Base-by-base conservation (phyloP, 2,888 invertebrate species). In the Nesidiocoris tenuis region DNA sequence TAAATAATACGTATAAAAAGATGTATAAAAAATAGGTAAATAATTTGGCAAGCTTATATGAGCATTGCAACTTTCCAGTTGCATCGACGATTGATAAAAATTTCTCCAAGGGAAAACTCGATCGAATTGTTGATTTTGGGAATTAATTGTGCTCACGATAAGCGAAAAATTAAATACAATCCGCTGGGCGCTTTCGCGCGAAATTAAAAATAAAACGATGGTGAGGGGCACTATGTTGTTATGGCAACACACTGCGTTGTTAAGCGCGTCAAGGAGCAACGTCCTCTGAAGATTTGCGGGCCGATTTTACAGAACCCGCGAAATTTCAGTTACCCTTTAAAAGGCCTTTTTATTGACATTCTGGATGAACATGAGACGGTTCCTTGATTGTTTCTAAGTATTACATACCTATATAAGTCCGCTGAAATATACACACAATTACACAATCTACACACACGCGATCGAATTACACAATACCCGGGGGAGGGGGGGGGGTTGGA, bases 21-120 rank as follows among this genome's bases (percentile, higher is more conserved):
- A 39, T 61, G 55, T 61, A 54, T 61, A 66, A 72, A 76, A 77
- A 75, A 76, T 66, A 75, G 68, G 61, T 76, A 76, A 72, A 67
- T 76, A 74, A 76, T 77, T 78, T 78, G 76, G 76, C 78, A 78
- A 78, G 76, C 78, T 76, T 75, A 76, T 63, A 75, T 78, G 76
- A 78, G 77, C 77, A 76, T 61, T 74, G 67, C 77, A 77, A 77
- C 68, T 66, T 55, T 63, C 16, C 19, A 64, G 66, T 74, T 66
- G 66, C 59, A 25, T 24, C 54, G 19, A 74, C 25, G 61, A n/a
- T 74, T 56, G 22, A 64, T n/a, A 64, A 63, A 17, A n/a, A 65
- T 39, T 64, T 22, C 19, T 19, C n/a, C n/a, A 5, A 16, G 18
- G n/a, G 17, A 5, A 59, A 21, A 61, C 16, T 61, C 18, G 39